A percentile compares a stretch with the other conserved stretches of the same genome.
Conservation (phyloP, 1,140 invertebrate genomes). For the Dreissena polymorpha region DNA sequence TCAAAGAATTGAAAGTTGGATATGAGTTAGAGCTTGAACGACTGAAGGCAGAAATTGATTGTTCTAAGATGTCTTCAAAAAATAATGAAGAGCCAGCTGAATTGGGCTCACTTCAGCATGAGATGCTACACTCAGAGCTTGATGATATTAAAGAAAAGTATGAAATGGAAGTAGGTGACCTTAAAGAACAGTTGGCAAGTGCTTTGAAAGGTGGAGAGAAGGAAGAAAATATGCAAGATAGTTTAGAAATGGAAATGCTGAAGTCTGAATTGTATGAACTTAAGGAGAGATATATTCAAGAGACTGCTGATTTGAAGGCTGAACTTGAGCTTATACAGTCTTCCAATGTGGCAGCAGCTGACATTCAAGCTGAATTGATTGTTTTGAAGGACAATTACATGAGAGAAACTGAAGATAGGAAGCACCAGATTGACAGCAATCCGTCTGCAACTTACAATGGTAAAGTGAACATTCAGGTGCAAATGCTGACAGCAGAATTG, state of each 20-base stretch:
- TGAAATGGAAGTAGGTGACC: background rate
- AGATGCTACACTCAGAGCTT: too few species aligned
- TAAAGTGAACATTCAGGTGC: background rate
- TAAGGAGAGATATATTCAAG: background rate
- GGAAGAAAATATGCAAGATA: background rate
- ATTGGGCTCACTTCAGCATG: too few species aligned
- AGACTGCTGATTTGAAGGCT: conserved; percentile 12
- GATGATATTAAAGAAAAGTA: background rate
- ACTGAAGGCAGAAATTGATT: conserved; percentile 13
- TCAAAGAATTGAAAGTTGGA: background rate
- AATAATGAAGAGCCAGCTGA: too few species aligned
- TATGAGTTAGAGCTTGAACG: conserved; percentile 6
- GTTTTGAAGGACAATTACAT: background rate
- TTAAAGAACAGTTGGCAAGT: background rate
- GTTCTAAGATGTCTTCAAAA: too few species aligned
- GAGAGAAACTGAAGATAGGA: background rate
- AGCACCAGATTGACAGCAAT: too few species aligned
- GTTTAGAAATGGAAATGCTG: background rate
- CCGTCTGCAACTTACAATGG: too few species aligned
- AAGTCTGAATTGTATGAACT: conserved; percentile 5
- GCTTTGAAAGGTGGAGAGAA: background rate
- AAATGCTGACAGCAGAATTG: conserved; percentile 7
- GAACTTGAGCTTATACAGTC: conserved; percentile 2
- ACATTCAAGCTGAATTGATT: background rate
- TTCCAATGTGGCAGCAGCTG: background rate